A percentile compares a stretch with the other conserved stretches of the same genome.
phyloP scores from a whole-genome alignment of 2,888 invertebrate genomes.

The Cancer borealis region DNA sequence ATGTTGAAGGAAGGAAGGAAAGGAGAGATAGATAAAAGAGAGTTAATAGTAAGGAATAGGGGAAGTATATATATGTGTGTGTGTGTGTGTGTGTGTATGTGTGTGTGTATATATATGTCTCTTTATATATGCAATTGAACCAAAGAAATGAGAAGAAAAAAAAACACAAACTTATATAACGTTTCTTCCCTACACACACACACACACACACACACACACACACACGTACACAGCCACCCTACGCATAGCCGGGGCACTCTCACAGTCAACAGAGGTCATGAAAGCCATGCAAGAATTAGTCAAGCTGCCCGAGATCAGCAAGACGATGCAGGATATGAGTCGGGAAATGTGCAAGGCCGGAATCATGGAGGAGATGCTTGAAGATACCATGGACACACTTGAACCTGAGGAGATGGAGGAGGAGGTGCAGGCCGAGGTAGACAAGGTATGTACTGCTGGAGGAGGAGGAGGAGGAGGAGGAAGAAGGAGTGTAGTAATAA shows the following conservation, averaged over 20 bases:
- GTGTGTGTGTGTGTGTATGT: neutral
- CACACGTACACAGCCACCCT: slow-evolving; percentile 84
- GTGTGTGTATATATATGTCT: neutral
- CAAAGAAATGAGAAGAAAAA: too few species aligned
- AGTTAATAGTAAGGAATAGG: too few species aligned
- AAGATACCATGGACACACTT: slow-evolving; percentile 95
- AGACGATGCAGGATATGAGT: slow-evolving; percentile 97
- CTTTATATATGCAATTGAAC: neutral
- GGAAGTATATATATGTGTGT: too few species aligned
- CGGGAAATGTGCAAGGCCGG: slow-evolving; percentile 99
- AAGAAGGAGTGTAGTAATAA: too few species aligned
- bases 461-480: too few species aligned
- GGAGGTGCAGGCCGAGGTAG: slow-evolving; percentile 95
- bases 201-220: neutral
- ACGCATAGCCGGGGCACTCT: slow-evolving; percentile 93
- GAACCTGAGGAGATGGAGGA: slow-evolving; percentile 97
- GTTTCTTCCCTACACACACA: neutral
- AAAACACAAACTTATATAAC: too few species aligned
- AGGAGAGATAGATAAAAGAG: neutral
- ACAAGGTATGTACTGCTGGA: slow-evolving; percentile 84
- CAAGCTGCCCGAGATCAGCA: slow-evolving; percentile 94
- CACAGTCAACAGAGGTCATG: slow-evolving; percentile 99
- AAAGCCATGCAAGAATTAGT: slow-evolving; percentile 96
- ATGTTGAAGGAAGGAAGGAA: neutral
- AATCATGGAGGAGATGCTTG: slow-evolving; percentile 99